These are phyloP conservation scores for Octopus sinensis DNA, from an alignment of 1,140 invertebrate species.

Conservation along the genomic window DNA sequence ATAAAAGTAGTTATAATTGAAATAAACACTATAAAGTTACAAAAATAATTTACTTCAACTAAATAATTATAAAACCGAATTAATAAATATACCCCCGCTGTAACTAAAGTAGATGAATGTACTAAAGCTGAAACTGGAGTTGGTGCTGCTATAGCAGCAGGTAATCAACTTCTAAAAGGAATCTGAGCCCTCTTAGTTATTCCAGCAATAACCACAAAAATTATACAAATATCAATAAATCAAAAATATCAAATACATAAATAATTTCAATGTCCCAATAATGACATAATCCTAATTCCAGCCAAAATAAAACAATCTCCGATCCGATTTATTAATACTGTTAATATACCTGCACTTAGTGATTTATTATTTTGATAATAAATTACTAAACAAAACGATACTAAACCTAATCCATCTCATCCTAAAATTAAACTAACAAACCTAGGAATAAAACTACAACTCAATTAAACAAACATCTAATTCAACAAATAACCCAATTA, in stretches of 20 bases:
- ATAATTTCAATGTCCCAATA: neutral
- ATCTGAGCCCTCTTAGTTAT: conserved; percentile 74
- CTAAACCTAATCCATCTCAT: conserved; percentile 68
- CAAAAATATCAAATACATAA: neutral
- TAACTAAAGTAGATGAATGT: conserved; percentile 73
- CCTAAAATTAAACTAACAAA: conserved; percentile 65
- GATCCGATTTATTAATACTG: conserved; percentile 63
- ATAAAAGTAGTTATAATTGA: no score
- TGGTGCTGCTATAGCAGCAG: conserved; percentile 69
- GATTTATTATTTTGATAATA: conserved; percentile 66
- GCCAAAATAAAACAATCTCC: conserved; percentile 30
- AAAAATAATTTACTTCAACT: no score
- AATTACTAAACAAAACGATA: conserved; percentile 69
- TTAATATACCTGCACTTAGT: conserved; percentile 66
- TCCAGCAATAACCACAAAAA: conserved; percentile 58
- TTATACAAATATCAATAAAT: conserved; percentile 54
- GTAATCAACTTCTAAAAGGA: conserved; percentile 70
- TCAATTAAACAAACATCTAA: neutral
- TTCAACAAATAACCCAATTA: neutral
- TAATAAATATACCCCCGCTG: conserved; percentile 29
- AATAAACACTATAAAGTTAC: no score
- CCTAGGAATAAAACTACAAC: neutral
- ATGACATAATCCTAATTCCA: conserved; percentile 15
- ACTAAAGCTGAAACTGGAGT: conserved; percentile 71
- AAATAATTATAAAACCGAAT: no score